Evolutionary conservation across 1,140 invertebrate genomes (phyloP), one percentile per base, ranked within the genome.

Genomic region (Brachionus koreanus): DNA sequence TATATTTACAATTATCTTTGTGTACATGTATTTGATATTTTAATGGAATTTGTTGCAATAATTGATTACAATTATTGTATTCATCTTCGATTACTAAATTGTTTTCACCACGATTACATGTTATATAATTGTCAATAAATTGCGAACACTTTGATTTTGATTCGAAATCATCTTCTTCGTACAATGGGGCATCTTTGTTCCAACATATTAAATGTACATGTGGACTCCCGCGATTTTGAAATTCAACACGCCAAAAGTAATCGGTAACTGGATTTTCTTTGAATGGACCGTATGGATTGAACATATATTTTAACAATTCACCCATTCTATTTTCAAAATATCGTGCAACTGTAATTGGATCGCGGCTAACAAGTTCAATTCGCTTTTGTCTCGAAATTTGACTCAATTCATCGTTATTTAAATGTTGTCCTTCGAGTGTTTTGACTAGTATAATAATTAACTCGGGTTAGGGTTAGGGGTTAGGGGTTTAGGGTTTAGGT

Each of bases 161-260:
- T 46, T 46, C n/a, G n/a, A n/a, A n/a, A 0, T 13, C 49, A 52
- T 52, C 69, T 5, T 12, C 19, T 46, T 46, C 69, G n/a, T 74
- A 74, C 29, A 49, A 0, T 16, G 69, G 69, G 0, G 69, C 69
- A 46, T 74, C 19, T 74, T 46, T 46, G 25, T 46, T 74, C 69
- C 69, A 74, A 1, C 0, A 7, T 9, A 74, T 43, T 10, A 46
- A 12, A 42, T 74, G 69, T 25, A 72, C 7, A 13, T 74, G 69
- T 43, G 69, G 69, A 74, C 39, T 46, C 29, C 67, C 67, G 16
- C 67, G 33, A 37, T 72, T n/a, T 42, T 72, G 67, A 72, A 72
- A 72, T 46, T 74, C 42, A 29, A 74, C 69, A 7, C 69, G 69
- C 39, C 42, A 74, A 74, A 74, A 74, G 5, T 74, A 74, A 25